phyloP scores from a whole-genome alignment of 2,888 invertebrate genomes.

The Caenorhabditis sp. region DNA sequence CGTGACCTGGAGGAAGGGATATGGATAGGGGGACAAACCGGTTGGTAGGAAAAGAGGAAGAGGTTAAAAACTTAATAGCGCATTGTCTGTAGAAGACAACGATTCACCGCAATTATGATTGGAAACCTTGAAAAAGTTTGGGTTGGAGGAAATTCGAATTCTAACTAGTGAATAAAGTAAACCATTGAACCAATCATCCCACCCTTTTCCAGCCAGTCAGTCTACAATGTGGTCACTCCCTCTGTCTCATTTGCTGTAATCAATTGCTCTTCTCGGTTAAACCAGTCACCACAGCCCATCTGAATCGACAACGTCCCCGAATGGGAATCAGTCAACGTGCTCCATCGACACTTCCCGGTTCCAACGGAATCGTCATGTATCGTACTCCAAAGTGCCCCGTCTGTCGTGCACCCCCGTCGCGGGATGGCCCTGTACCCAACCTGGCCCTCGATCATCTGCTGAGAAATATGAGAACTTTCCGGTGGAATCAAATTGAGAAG shows the following conservation, averaged over 20 bases:
- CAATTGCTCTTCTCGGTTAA: conserved; percentile 43
- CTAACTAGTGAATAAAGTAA: neutral
- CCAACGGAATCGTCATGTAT: conserved; percentile 40
- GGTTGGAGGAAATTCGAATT: neutral
- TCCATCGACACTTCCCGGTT: conserved; percentile 23
- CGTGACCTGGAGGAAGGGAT: conserved; percentile 15
- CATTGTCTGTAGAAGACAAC: conserved; percentile 30
- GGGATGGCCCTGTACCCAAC: conserved; percentile 67
- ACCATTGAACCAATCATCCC: too few species aligned
- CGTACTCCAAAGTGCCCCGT: conserved; percentile 69
- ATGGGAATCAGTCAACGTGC: conserved; percentile 65
- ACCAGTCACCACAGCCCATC: conserved; percentile 2
- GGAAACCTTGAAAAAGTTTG: conserved; percentile 16
- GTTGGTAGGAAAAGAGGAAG: conserved; percentile 5
- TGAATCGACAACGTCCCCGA: conserved; percentile 36
- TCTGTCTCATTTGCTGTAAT: conserved; percentile 68
- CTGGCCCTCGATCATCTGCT: conserved; percentile 66
- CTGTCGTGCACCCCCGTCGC: conserved; percentile 58
- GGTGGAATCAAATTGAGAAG: conserved; percentile 51
- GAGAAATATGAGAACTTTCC: conserved; percentile 59
- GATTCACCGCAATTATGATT: conserved; percentile 42
- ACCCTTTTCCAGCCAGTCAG: conserved; percentile 71
- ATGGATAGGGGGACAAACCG: conserved; percentile 29
- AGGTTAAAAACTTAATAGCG: conserved; percentile 49
- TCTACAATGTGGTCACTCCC: conserved; percentile 75